Conservation (phyloP, 1,140 invertebrate genomes). For the Cyrtorhinus lividipennis region DNA sequence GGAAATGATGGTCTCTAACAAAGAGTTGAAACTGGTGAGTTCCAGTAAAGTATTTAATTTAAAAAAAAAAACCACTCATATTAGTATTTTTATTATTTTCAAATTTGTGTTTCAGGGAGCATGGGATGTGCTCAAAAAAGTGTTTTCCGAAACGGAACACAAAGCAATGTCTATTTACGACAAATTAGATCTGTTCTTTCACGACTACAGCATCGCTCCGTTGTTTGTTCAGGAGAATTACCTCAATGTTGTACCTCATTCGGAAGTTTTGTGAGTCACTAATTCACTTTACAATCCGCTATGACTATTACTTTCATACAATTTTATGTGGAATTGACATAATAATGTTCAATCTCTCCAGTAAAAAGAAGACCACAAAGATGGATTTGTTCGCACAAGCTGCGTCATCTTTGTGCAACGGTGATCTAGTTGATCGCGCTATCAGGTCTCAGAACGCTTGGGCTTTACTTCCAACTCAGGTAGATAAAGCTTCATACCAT, state of each 20-base stretch:
- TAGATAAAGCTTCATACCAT: constrained; percentile 30
- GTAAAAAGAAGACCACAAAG: constrained; percentile 37
- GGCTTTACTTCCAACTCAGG: constrained; percentile 78
- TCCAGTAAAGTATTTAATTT: background rate
- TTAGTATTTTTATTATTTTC: background rate
- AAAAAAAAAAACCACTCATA: background rate
- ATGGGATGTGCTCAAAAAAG: constrained; percentile 84
- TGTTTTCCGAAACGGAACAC: constrained; percentile 73
- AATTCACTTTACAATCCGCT: constrained; percentile 16
- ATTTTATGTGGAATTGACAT: too few species aligned
- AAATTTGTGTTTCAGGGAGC: constrained; percentile 44
- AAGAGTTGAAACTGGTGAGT: constrained; percentile 67
- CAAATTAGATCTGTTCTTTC: constrained; percentile 87
- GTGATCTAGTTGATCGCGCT: constrained; percentile 68
- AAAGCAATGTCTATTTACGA: constrained; percentile 68
- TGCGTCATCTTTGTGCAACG: constrained; percentile 69
- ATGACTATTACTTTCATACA: too few species aligned
- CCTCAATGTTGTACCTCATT: constrained; percentile 46
- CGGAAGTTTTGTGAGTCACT: constrained; percentile 15
- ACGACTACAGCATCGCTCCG: constrained; percentile 88
- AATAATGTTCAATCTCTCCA: too few species aligned
- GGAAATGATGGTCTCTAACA: constrained; percentile 40
- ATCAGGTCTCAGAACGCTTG: constrained; percentile 69
- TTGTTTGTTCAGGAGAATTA: constrained; percentile 99
- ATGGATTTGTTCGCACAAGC: constrained; percentile 57